phyloP scores from a whole-genome alignment of 1,140 invertebrate genomes.

The Lasioglossum albipes region DNA sequence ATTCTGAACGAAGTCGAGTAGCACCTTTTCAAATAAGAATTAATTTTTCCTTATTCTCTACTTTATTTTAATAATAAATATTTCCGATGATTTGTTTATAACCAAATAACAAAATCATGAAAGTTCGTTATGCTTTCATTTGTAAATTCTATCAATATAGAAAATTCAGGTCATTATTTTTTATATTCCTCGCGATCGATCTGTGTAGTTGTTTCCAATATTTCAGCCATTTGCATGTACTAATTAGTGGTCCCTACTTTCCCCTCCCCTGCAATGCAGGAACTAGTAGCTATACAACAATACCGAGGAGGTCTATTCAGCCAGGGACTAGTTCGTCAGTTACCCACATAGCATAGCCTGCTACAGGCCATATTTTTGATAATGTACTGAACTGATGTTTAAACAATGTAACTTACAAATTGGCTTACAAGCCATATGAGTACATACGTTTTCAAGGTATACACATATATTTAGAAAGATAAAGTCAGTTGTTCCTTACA shows the following conservation, averaged over 20 bases:
- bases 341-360: slow-evolving; percentile 77
- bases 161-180: background rate
- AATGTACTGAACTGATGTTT: slow-evolving; percentile 73
- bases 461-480: too few relatives aligned
- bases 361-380: slow-evolving; percentile 68
- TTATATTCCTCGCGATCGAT: slow-evolving; percentile 30
- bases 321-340: slow-evolving; percentile 79
- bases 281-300: slow-evolving; percentile 80
- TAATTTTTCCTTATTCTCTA: background rate
- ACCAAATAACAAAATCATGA: background rate
- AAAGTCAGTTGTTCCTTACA: background rate
- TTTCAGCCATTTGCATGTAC: slow-evolving; percentile 76
- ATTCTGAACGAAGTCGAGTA: background rate
- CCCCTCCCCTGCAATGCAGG: slow-evolving; percentile 78
- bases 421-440: background rate
- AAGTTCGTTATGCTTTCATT: background rate
- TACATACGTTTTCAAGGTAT: too few relatives aligned
- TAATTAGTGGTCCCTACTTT: slow-evolving; percentile 77
- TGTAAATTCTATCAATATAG: background rate
- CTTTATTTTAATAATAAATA: background rate
- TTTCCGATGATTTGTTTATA: background rate
- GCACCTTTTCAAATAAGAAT: too few relatives aligned
- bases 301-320: slow-evolving; percentile 80
- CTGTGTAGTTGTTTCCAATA: slow-evolving; percentile 53
- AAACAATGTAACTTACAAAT: slow-evolving; percentile 35